Conservation (phyloP, 2,888 invertebrate genomes). For the Andricus quercusramuli region DNA sequence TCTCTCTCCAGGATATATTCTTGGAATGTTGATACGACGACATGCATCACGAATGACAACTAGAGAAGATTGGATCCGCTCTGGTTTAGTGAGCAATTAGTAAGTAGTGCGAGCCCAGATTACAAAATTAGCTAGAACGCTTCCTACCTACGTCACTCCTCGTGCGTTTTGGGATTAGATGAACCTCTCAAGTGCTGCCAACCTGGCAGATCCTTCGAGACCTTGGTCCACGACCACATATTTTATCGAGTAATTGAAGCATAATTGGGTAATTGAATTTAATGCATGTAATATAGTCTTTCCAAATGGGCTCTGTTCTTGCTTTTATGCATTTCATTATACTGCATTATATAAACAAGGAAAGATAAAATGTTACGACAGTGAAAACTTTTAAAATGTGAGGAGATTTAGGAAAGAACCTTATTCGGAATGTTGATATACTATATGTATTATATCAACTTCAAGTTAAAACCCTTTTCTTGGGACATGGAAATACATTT, state of each 20-base stretch:
- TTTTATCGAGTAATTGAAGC: slow-evolving; percentile 69
- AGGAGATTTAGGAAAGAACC: not conserved
- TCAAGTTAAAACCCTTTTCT: too few relatives aligned
- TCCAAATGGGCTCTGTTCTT: not conserved
- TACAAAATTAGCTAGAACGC: slow-evolving; percentile 70
- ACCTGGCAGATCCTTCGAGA: slow-evolving; percentile 64
- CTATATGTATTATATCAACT: not conserved
- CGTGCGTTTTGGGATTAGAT: slow-evolving; percentile 62
- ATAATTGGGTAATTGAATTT: slow-evolving; percentile 66
- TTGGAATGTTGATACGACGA: slow-evolving; percentile 16
- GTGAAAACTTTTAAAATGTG: not conserved
- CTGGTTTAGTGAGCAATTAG: slow-evolving; percentile 76
- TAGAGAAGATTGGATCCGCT: slow-evolving; percentile 72
- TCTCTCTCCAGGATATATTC: not conserved
- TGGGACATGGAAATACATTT: too few relatives aligned
- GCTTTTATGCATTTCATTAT: not conserved
- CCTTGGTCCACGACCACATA: slow-evolving; percentile 61
- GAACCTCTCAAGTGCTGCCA: slow-evolving; percentile 65
- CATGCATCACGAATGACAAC: slow-evolving; percentile 37
- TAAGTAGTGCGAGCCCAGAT: slow-evolving; percentile 71
- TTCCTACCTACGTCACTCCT: slow-evolving; percentile 59
- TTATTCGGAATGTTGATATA: not conserved
- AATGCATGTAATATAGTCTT: not conserved
- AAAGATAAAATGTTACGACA: not conserved
- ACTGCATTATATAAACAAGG: not conserved